Evolutionary conservation across 2,888 invertebrate genomes (phyloP), one percentile per base, ranked within the genome.

Genomic region (Melieria omissa): DNA sequence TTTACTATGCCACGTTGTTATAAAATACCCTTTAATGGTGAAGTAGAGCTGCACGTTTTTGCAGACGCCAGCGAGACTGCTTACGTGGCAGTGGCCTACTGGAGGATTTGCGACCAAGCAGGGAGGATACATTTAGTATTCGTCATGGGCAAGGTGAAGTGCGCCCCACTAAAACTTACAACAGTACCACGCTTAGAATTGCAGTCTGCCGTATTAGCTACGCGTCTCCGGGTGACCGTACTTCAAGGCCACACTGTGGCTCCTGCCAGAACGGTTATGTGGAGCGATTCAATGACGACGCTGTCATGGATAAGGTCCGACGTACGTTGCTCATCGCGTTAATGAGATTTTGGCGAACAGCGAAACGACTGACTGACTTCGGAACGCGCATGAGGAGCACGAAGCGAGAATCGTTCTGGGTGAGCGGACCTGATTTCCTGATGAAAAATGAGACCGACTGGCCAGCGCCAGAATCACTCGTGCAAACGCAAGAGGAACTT

Each of bases 61-160:
- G 72, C 72, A 4, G 76, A 73, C 45, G 76, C 74, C 4, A 76
- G 73, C 42, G 74, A 74, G 44, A n/a, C 70, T 8, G 80, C 79
- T 2, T 73, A 65, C 47, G 72, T 75, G 0, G 73, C 76, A 41
- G 77, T 72, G 3, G 75, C 65, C 1, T 76, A 73, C 44, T 74
- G 72, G 66, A 49, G 74, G n/a, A n/a, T 55, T 12, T 42, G 58
- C 2, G 0, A 5, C 14, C 12, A 29, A 10, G 10, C 47, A 3
- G 65, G 64, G 3, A 45, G 4, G 29, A 16, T 58, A 10, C 46
- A 29, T 9, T 41, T 68, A 10, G 65, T 62, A 10, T 71, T 63
- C 12, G 16, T 69, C 4, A 42, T 49, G n/a, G 73, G 68, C 10
- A 71, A 71, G 46, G 57, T 71, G 9, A 68, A 68, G 45, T 64